Evolutionary conservation across 2,113 vertebrate species (phyloP), one percentile per base, ranked within the genome.

Genomic region (Centropristis striata): DNA sequence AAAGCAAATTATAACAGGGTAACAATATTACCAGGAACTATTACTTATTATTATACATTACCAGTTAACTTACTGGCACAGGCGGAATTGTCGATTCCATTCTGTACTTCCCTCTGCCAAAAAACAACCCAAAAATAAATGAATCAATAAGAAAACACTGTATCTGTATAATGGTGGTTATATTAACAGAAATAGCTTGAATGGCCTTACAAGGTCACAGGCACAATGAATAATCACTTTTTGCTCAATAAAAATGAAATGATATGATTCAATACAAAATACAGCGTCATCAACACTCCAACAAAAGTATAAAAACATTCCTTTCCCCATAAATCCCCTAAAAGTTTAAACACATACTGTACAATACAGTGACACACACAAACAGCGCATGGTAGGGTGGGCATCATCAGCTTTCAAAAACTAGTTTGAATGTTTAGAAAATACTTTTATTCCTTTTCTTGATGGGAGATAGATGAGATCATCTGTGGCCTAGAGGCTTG

Each of bases 11-110:
- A 28, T 14, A 10, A 51, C 16, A 37, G 27, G 28, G 39, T 37
- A 51, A 27, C 12, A 51, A 8, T 15, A 4, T 28, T n/a, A 54
- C 23, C 36, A 61, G 55, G 49, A 72, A 71, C 21, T 36, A 37
- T 37, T 72, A 46, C n/a, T n/a, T n/a, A n/a, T n/a, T n/a, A n/a
- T n/a, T n/a, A 69, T 78, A 68, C 16, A 44, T 79, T 21, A 75
- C 20, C 6, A 36, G 1, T 53, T 64, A 60, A 61, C 73, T 37
- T 15, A 15, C 1, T 18, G 23, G 18, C 27, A 47, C 11, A 2
- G 16, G 16, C n/a, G 44, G 14, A 77, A 42, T 14, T 50, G 16
- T 32, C 14, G 18, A 13, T 2, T 65, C 37, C 49, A 67, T 44
- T 46, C 51, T 39, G 6, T 5, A 58, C 42, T 51, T 71, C 42